phyloP scores from a whole-genome alignment of 2,113 vertebrate genomes.

The Lycaon pictus region DNA sequence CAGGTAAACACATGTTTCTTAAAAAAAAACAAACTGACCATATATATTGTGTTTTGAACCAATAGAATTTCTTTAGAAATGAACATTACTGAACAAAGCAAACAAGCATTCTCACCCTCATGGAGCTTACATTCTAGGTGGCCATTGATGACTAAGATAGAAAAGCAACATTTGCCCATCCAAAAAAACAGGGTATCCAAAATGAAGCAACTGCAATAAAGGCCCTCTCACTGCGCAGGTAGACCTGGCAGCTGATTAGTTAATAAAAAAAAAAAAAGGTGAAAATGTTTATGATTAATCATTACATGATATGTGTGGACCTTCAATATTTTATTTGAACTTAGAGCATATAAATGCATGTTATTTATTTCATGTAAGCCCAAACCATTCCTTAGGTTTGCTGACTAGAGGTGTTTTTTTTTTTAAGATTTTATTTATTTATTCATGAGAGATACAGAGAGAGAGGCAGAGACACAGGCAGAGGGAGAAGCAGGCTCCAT shows the following conservation, averaged over 20 bases:
- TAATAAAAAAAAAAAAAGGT: neutral
- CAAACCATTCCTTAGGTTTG: slow-evolving; percentile 17
- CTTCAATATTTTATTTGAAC: slow-evolving; percentile 24
- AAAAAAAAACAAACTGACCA: neutral
- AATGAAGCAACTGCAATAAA: neutral
- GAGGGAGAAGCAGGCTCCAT: no score
- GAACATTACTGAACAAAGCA: neutral
- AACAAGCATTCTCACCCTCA: neutral
- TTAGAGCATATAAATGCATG: neutral
- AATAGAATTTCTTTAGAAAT: neutral
- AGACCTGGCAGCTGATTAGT: neutral
- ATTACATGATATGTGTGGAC: neutral
- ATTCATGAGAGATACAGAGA: no score
- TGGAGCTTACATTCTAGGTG: neutral
- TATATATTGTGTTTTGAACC: slow-evolving; percentile 4
- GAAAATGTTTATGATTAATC: neutral
- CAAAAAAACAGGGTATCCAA: neutral
- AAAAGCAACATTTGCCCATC: neutral
- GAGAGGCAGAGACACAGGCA: no score
- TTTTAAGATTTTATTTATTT: no score
- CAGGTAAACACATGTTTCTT: neutral
- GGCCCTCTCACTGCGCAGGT: neutral
- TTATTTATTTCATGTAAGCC: neutral
- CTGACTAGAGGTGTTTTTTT: neutral
- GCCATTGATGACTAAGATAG: neutral